Percentiles rank a stretch among this genome's conserved stretches.
Evolutionary conservation across 37 sponge, comb jelly and placozoan genomes (phyloP).

Genomic region (Crambe crambe): DNA sequence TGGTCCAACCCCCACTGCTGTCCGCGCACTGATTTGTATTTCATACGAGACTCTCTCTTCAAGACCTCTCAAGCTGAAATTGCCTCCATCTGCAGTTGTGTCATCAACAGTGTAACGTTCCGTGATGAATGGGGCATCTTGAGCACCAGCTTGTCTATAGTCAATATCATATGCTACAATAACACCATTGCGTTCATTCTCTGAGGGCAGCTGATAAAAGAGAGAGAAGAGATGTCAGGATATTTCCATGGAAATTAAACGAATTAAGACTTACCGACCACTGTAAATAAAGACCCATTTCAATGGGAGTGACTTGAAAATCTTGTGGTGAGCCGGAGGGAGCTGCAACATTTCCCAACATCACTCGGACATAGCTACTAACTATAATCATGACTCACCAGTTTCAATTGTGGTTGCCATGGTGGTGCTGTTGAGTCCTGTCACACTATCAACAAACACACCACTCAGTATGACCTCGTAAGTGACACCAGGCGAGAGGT

Average conservation of each 20-base stretch:
- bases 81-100: neutral
- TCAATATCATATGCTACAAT: constrained; percentile 46
- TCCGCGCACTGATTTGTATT: constrained; percentile 46
- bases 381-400: no score
- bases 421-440: constrained; percentile 1
- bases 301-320: constrained; percentile 4
- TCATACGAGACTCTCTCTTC: constrained; percentile 29
- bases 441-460: constrained; percentile 11
- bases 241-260: neutral
- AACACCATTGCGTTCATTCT: constrained; percentile 46
- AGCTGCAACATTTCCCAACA: constrained; percentile 31
- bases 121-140: neutral
- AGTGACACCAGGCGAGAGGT: constrained; percentile 2
- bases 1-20: constrained; percentile 51
- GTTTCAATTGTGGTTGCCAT: constrained; percentile 41
- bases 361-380: no score
- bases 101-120: neutral
- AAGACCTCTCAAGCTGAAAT: constrained; percentile 8
- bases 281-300: neutral
- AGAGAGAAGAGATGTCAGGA: neutral
- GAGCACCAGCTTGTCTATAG: constrained; percentile 22
- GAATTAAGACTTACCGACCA: constrained; percentile 46
- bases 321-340: constrained; percentile 56
- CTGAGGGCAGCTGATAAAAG: constrained; percentile 25
- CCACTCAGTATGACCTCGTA: constrained; percentile 44